phyloP scores from a whole-genome alignment of 1,140 invertebrate species.

The Drosophila littoralis region DNA sequence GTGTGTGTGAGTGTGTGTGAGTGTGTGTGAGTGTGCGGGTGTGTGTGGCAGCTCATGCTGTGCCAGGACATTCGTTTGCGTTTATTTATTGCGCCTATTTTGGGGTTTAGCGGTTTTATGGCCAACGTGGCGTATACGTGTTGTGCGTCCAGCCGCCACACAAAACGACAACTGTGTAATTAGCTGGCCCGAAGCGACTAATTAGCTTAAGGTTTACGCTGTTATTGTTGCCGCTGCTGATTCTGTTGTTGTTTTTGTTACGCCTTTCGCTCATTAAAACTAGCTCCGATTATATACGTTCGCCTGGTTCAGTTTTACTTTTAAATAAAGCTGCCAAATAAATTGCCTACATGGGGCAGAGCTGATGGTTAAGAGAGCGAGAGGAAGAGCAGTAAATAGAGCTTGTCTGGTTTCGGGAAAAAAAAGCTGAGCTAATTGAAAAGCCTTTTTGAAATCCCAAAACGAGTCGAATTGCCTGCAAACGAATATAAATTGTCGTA shows the following conservation, averaged over 20 bases:
- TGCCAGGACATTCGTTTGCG: slow-evolving; percentile 36
- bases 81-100: slow-evolving; percentile 81
- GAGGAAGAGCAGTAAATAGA: not conserved
- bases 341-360: slow-evolving; percentile 39
- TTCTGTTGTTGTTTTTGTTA: slow-evolving; percentile 21
- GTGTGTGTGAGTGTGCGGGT: slow-evolving; percentile 34
- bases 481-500: slow-evolving; percentile 64
- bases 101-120: slow-evolving; percentile 80
- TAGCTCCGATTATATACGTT: slow-evolving; percentile 8
- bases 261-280: slow-evolving; percentile 46
- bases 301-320: slow-evolving; percentile 48
- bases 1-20: too few relatives aligned
- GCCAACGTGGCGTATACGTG: slow-evolving; percentile 58
- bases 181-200: slow-evolving; percentile 67
- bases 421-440: slow-evolving; percentile 69
- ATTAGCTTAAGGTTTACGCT: slow-evolving; percentile 65
- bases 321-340: slow-evolving; percentile 36
- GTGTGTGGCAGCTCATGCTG: slow-evolving; percentile 34
- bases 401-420: not conserved
- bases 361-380: not conserved
- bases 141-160: slow-evolving; percentile 3
- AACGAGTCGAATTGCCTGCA: slow-evolving; percentile 36
- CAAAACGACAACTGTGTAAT: slow-evolving; percentile 58
- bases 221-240: slow-evolving; percentile 12
- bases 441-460: slow-evolving; percentile 70